Evolutionary conservation across 2,888 invertebrate genomes (phyloP).

Genomic region (Oxystoma pomonae): DNA sequence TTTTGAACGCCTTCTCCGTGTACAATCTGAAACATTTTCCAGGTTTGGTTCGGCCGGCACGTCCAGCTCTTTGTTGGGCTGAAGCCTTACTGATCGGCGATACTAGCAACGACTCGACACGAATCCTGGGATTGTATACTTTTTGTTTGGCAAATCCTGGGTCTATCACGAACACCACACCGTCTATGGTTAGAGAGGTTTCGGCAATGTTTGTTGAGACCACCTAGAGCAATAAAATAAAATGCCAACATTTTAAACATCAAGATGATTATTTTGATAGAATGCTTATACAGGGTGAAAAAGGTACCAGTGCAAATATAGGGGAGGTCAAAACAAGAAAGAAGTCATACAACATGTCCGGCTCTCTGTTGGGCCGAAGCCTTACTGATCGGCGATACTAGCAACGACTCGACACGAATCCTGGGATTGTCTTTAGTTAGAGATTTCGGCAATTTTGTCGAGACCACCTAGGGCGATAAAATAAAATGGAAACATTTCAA

Average conservation of each 20-base stretch:
- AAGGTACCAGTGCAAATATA: no score
- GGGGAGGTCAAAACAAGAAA: no score
- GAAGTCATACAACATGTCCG: no score
- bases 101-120: constrained; percentile 96
- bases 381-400: constrained; percentile 98
- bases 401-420: constrained; percentile 88
- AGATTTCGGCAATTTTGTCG: constrained; percentile 99
- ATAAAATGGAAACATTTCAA: no score
- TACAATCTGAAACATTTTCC: constrained; percentile 97
- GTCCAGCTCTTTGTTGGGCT: constrained; percentile 93
- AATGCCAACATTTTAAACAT: no score
- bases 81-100: constrained; percentile 99
- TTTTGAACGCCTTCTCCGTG: constrained; percentile 92
- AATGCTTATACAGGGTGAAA: no score
- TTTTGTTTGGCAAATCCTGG: constrained; percentile 99
- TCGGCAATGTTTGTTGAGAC: constrained; percentile 99
- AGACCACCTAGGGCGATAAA: constrained; percentile 55
- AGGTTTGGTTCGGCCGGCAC: constrained; percentile 96
- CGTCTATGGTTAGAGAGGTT: constrained; percentile 97
- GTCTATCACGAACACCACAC: constrained; percentile 99
- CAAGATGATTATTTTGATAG: no score
- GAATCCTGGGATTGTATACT: constrained; percentile 63
- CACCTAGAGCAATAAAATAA: not conserved
- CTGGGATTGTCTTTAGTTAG: constrained; percentile 63
- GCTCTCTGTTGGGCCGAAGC: no score